Evolutionary conservation across 2,797 vertebrate genomes (phyloP).

Genomic region (Hydrolagus colliei): DNA sequence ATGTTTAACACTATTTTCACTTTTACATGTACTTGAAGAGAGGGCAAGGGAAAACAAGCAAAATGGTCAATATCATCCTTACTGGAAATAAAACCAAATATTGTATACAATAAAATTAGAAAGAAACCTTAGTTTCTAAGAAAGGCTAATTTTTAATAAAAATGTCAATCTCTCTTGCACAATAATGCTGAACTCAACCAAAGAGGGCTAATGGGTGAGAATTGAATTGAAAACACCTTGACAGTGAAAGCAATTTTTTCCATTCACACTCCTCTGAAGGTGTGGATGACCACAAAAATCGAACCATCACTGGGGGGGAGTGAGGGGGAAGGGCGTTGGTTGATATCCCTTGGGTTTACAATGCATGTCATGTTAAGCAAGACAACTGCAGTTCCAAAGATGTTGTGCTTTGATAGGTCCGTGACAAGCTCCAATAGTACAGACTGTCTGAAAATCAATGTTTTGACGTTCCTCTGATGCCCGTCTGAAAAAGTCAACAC

Average conservation of each 20-base stretch:
- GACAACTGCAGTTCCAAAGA: slow-evolving; percentile 50
- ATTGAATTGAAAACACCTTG: slow-evolving; percentile 98
- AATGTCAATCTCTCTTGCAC: slow-evolving; percentile 57
- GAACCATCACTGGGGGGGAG: slow-evolving; percentile 66
- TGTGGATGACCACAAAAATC: slow-evolving; percentile 60
- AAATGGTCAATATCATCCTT: not conserved
- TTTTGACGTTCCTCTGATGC: slow-evolving; percentile 68
- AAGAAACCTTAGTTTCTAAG: not conserved
- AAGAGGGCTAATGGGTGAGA: slow-evolving; percentile 86
- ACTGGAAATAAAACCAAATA: not conserved
- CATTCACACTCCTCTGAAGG: slow-evolving; percentile 72
- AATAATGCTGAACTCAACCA: slow-evolving; percentile 65
- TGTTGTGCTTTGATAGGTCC: slow-evolving; percentile 45
- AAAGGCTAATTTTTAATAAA: slow-evolving; percentile 46
- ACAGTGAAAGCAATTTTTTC: slow-evolving; percentile 74
- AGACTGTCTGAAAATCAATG: slow-evolving; percentile 67
- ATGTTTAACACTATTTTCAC: no score
- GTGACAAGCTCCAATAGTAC: slow-evolving; percentile 54
- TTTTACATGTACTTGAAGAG: no score
- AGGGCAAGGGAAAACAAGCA: no score
- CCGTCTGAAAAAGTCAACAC: slow-evolving; percentile 66
- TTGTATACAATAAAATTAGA: not conserved
- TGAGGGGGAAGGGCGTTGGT: slow-evolving; percentile 44
- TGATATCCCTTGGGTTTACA: slow-evolving; percentile 62
- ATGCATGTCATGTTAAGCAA: slow-evolving; percentile 60